A percentile compares a stretch with the other conserved stretches of the same genome.
Evolutionary conservation across 1,140 invertebrate species (phyloP).

Genomic region (Cyclina sinensis): DNA sequence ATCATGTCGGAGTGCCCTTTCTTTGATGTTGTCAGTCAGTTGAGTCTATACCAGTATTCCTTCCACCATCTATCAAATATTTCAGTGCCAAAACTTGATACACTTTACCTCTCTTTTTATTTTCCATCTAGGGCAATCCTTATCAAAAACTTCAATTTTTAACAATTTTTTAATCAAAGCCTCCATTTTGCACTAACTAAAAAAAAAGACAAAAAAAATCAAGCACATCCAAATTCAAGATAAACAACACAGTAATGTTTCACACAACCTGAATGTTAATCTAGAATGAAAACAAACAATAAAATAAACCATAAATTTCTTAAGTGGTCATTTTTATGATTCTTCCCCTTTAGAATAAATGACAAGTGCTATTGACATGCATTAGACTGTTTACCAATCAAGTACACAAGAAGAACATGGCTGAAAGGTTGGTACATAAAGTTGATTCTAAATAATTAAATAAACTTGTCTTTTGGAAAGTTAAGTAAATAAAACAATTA

Average conservation of each 20-base stretch:
- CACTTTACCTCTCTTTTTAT: slow-evolving; percentile 16
- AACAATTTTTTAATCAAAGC: not conserved
- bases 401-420: not conserved
- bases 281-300: slow-evolving; percentile 23
- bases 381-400: slow-evolving; percentile 13
- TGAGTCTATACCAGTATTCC: no score
- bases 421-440: not conserved
- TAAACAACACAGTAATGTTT: not conserved
- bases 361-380: slow-evolving; percentile 2
- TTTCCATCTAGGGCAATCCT: slow-evolving; percentile 11
- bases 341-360: slow-evolving; percentile 8
- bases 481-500: not conserved
- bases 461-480: not conserved
- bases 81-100: no score
- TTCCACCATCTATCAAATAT: no score
- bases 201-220: not conserved
- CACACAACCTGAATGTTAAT: not conserved
- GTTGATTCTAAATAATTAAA: not conserved
- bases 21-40: no score
- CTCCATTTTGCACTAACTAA: not conserved
- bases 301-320: slow-evolving; percentile 56
- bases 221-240: not conserved
- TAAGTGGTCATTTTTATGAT: slow-evolving; percentile 47
- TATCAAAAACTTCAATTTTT: not conserved
- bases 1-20: no score